Evolutionary conservation across 2,888 invertebrate genomes (phyloP).

Genomic region (Sylvicola cinctus): DNA sequence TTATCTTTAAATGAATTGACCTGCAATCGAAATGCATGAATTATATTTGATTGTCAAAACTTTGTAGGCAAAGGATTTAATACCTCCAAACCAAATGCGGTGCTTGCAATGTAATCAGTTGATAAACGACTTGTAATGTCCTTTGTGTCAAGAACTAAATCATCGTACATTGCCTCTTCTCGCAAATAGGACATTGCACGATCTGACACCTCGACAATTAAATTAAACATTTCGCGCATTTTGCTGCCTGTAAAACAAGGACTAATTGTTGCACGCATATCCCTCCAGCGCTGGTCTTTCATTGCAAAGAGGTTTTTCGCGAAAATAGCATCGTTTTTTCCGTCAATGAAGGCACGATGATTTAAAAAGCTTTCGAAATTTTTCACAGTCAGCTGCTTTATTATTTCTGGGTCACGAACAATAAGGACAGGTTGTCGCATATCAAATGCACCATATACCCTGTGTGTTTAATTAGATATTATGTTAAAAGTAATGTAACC

Average conservation of each 20-base stretch:
- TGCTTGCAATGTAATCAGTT: background rate
- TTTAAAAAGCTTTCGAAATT: constrained; percentile 35
- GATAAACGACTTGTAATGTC: background rate
- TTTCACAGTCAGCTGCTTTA: constrained; percentile 31
- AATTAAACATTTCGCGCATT: constrained; percentile 21
- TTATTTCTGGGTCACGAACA: constrained; percentile 31
- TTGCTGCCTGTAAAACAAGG: constrained; percentile 27
- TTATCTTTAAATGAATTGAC: background rate
- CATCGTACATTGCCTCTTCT: background rate
- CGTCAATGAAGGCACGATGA: constrained; percentile 22
- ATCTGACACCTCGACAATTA: background rate
- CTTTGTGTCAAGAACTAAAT: background rate
- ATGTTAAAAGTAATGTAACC: too few relatives aligned
- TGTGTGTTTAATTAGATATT: too few relatives aligned
- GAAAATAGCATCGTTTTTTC: constrained; percentile 27
- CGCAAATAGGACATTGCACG: background rate
- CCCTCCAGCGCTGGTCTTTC: constrained; percentile 23
- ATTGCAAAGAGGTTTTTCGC: constrained; percentile 28
- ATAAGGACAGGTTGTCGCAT: constrained; percentile 23
- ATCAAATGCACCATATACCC: constrained; percentile 28
- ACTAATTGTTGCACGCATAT: constrained; percentile 25
- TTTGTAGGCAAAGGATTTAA: too few relatives aligned
- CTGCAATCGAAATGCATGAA: background rate
- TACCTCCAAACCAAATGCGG: background rate
- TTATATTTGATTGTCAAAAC: too few relatives aligned